These are phyloP conservation scores for Sesia apiformis DNA, from an alignment of 2,888 invertebrate species.

Conservation along the genomic window DNA sequence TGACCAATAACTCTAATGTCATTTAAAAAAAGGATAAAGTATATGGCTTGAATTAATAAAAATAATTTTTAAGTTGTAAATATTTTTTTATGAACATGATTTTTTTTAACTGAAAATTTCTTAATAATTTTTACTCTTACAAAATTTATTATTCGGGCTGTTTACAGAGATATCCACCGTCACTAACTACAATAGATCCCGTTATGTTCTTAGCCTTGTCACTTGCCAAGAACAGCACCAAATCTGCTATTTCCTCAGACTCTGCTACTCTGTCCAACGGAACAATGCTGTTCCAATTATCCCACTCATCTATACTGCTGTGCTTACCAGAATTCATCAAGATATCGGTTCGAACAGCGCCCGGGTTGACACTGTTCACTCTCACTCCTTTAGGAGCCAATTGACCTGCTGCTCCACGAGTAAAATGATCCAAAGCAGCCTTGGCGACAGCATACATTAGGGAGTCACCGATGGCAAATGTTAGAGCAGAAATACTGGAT, in stretches of 20 bases:
- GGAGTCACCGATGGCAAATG: background rate
- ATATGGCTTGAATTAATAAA: no score
- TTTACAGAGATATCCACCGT: slow-evolving; percentile 10
- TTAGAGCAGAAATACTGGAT: slow-evolving; percentile 4
- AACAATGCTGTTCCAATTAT: slow-evolving; percentile 6
- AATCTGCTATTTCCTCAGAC: slow-evolving; percentile 22
- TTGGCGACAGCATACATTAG: slow-evolving; percentile 6
- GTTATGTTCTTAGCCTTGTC: slow-evolving; percentile 28
- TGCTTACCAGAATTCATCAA: slow-evolving; percentile 4
- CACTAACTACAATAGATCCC: slow-evolving; percentile 18
- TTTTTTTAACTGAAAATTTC: no score
- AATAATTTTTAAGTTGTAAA: no score
- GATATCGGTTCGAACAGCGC: slow-evolving; percentile 8
- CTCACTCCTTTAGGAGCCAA: slow-evolving; percentile 8
- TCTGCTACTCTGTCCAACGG: slow-evolving; percentile 20
- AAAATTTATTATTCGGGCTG: background rate
- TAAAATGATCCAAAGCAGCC: slow-evolving; percentile 11
- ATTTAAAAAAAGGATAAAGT: no score
- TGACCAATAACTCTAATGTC: no score
- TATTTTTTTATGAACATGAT: no score
- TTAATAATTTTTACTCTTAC: no score
- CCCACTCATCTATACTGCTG: background rate
- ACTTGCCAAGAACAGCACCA: slow-evolving; percentile 23
- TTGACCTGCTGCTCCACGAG: slow-evolving; percentile 8
- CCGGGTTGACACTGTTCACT: slow-evolving; percentile 10